phyloP scores from a whole-genome alignment of 2,113 vertebrate genomes.

The Gambusia holbrooki region DNA sequence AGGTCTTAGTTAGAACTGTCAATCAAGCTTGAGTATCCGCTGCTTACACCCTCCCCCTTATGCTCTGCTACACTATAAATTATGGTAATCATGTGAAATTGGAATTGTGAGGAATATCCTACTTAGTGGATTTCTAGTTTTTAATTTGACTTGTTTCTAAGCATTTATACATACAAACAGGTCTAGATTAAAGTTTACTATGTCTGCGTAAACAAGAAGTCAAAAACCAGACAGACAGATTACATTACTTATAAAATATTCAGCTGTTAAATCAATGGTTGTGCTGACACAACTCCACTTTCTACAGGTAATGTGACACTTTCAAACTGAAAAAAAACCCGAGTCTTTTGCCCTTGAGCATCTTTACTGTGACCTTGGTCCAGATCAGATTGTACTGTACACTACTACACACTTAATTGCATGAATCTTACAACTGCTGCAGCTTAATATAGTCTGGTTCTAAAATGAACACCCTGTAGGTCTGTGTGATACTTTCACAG shows the following conservation, averaged over 20 bases:
- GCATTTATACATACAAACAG: not conserved
- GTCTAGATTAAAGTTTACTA: not conserved
- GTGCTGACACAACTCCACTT: conserved; percentile 27
- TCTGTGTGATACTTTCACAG: conserved; percentile 10
- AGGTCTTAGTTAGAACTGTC: too few relatives aligned
- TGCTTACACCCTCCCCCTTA: too few relatives aligned
- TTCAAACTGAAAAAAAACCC: not conserved
- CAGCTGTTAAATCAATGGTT: conserved; percentile 46
- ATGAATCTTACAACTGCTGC: not conserved
- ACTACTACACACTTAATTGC: not conserved
- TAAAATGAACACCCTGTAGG: not conserved
- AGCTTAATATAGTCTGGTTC: not conserved
- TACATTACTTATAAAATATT: conserved; percentile 61
- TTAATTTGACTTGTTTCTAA: not conserved
- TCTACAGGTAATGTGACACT: conserved; percentile 11
- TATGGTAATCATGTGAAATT: too few relatives aligned
- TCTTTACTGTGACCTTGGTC: not conserved
- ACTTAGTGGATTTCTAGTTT: not conserved
- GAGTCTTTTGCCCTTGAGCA: conserved; percentile 18
- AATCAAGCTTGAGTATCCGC: too few relatives aligned
- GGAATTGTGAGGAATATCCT: not conserved
- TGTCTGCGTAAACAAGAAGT: not conserved
- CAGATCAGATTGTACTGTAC: not conserved
- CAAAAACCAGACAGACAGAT: conserved; percentile 11
- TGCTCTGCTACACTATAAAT: too few relatives aligned